Percentiles rank a stretch among this genome's conserved stretches.
Conservation (phyloP, 1,140 invertebrate species). For the Daktulosphaira vitifoliae region DNA sequence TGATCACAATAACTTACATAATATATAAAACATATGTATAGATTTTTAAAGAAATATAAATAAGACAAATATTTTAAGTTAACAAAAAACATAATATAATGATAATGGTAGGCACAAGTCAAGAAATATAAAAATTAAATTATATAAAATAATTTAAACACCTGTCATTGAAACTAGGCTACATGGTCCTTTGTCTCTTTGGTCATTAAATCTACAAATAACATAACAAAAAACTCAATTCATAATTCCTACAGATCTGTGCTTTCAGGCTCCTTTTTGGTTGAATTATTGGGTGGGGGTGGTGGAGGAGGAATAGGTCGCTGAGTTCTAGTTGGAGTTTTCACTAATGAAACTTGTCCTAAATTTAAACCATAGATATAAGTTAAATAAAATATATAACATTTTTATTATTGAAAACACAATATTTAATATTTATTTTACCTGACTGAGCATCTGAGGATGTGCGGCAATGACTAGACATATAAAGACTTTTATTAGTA, state of each 20-base stretch:
- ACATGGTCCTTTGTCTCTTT: constrained; percentile 16
- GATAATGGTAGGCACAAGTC: constrained; percentile 29
- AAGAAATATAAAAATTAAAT: constrained; percentile 18
- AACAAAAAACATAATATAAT: constrained; percentile 19
- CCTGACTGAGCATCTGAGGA: constrained; percentile 8
- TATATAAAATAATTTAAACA: not conserved
- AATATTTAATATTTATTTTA: not conserved
- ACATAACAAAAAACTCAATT: constrained; percentile 10
- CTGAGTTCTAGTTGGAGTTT: constrained; percentile 15
- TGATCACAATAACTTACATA: constrained; percentile 7
- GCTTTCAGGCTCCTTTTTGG: constrained; percentile 21
- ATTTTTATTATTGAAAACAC: not conserved
- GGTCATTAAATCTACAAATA: constrained; percentile 14
- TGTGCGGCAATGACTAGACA: constrained; percentile 15
- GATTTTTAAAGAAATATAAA: constrained; percentile 9
- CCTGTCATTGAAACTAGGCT: constrained; percentile 3
- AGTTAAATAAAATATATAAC: not conserved
- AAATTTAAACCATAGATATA: not conserved
- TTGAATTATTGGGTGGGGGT: constrained; percentile 20
- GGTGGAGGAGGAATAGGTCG: constrained; percentile 34
- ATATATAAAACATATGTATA: not conserved
- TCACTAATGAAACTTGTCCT: constrained; percentile 16
- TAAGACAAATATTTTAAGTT: constrained; percentile 25
- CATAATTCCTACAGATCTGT: constrained; percentile 14
- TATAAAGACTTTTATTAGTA: constrained; percentile 10